These are phyloP conservation scores for Galemys pyrenaicus DNA, from an alignment of 2,113 vertebrate species.

Conservation along the genomic window DNA sequence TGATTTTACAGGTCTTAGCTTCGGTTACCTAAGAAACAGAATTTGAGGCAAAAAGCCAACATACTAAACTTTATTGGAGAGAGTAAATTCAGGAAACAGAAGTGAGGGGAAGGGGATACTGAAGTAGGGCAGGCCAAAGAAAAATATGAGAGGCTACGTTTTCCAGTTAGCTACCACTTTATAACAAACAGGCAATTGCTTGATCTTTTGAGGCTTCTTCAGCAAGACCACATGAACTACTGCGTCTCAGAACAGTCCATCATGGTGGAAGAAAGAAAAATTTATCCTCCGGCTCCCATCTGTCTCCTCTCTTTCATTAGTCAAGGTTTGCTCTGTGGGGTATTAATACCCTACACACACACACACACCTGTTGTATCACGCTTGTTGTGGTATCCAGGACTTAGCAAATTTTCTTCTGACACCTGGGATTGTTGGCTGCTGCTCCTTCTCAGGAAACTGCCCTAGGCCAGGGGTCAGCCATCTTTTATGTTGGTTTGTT, in stretches of 20 bases:
- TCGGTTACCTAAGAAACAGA: constrained; percentile 28
- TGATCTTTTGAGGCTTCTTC: neutral
- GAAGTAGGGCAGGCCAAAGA: neutral
- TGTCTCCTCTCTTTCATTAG: neutral
- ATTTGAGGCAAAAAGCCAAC: neutral
- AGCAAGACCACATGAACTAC: neutral
- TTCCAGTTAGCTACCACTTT: neutral
- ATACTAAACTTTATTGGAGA: neutral
- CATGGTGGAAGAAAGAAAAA: neutral
- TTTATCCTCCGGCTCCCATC: neutral
- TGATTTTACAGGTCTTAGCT: constrained; percentile 18
- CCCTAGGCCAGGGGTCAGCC: neutral
- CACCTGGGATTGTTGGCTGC: neutral
- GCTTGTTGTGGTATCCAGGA: neutral
- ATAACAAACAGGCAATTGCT: neutral
- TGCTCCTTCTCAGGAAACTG: neutral
- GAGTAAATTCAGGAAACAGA: neutral
- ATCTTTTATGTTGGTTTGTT: neutral
- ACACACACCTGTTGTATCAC: neutral
- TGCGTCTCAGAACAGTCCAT: constrained; percentile 13
- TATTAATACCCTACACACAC: neutral
- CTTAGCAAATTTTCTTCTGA: neutral
- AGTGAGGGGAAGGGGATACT: neutral
- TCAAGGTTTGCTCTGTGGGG: neutral
- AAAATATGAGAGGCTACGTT: neutral